phyloP scores from a whole-genome alignment of 30 jellyfish, hydroid and myxozoan genomes.

The Hydra vulgaris region DNA sequence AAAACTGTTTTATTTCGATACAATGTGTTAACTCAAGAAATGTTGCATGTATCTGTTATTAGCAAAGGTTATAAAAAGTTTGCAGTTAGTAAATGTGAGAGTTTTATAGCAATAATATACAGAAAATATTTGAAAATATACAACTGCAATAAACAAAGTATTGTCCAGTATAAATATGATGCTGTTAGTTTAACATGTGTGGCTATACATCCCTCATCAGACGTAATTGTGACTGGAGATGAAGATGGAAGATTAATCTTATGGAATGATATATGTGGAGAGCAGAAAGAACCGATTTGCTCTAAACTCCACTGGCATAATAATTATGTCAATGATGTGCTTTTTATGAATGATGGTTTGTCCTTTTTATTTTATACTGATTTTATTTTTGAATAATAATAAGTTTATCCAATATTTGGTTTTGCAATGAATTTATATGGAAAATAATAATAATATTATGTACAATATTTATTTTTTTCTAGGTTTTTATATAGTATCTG shows the following conservation, averaged over 20 bases:
- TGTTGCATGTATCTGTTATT: not conserved
- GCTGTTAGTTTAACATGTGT: slow-evolving; percentile 35
- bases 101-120: slow-evolving; percentile 8
- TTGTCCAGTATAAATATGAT: slow-evolving; percentile 22
- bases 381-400: not conserved
- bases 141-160: not conserved
- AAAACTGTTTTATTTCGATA: not conserved
- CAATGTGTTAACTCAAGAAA: slow-evolving; percentile 5
- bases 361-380: not conserved
- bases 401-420: no score
- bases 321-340: slow-evolving; percentile 39
- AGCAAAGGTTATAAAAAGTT: slow-evolving; percentile 1
- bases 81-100: slow-evolving; percentile 12
- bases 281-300: slow-evolving; percentile 24
- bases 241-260: slow-evolving; percentile 45
- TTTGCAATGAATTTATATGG: no score
- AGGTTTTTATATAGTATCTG: slow-evolving; percentile 67
- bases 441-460: no score
- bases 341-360: slow-evolving; percentile 73
- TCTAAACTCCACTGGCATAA: slow-evolving; percentile 88
- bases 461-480: no score
- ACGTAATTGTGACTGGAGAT: slow-evolving; percentile 70
- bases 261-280: slow-evolving; percentile 34
- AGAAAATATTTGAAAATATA: slow-evolving; percentile 5
- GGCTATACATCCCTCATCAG: slow-evolving; percentile 61